phyloP scores from a whole-genome alignment of 1,140 invertebrate species.

The Zaprionus tsacasi region DNA sequence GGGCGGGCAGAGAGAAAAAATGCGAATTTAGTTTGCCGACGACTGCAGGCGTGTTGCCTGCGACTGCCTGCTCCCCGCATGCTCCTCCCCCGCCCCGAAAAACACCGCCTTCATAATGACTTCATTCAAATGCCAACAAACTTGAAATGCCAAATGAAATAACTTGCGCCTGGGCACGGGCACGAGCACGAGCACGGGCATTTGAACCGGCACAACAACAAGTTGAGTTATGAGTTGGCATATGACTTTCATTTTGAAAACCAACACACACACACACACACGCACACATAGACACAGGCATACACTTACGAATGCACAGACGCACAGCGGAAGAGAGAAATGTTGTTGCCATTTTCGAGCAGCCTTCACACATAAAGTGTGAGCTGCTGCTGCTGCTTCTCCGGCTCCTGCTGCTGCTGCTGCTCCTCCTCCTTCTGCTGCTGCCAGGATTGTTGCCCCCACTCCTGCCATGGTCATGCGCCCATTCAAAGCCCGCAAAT shows the following conservation, averaged over 20 bases:
- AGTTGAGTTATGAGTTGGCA: constrained; percentile 81
- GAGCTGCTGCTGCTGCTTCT: constrained; percentile 30
- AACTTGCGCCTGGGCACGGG: constrained; percentile 66
- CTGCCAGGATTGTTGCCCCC: constrained; percentile 4
- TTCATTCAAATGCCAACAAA: constrained; percentile 81
- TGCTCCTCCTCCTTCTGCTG: constrained; percentile 18
- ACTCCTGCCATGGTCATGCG: constrained; percentile 3
- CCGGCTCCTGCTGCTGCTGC: not conserved
- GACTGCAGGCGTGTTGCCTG: constrained; percentile 31
- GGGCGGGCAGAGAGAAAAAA: constrained; percentile 52
- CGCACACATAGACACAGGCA: not conserved
- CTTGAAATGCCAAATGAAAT: constrained; percentile 81
- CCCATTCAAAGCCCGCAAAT: constrained; percentile 63
- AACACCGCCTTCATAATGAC: constrained; percentile 72
- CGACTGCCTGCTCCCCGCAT: not conserved
- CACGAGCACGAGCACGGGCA: constrained; percentile 36
- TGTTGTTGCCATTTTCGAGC: constrained; percentile 67
- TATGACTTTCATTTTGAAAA: constrained; percentile 81
- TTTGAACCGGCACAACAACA: constrained; percentile 59
- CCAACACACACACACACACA: constrained; percentile 43
- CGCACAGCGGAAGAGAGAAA: constrained; percentile 26
- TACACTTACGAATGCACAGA: not conserved
- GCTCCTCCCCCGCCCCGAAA: constrained; percentile 14
- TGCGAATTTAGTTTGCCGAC: constrained; percentile 62
- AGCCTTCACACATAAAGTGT: constrained; percentile 74